A percentile compares a stretch with the other conserved stretches of the same genome.
Conservation (phyloP, 2,113 vertebrate genomes). For the Promerops cafer region DNA sequence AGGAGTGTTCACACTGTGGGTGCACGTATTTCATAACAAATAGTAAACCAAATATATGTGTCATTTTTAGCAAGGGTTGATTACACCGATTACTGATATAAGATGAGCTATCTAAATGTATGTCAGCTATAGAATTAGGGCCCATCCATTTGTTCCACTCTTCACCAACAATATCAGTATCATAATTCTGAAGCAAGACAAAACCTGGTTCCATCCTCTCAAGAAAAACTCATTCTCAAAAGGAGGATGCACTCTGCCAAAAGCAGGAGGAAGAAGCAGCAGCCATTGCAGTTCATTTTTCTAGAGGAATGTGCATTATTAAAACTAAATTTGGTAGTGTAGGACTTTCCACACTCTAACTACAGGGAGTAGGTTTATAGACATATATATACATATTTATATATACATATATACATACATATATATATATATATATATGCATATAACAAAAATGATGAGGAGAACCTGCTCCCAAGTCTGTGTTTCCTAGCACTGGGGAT, state of each 20-base stretch:
- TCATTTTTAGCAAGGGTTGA: background rate
- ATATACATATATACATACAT: background rate
- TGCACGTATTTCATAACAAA: background rate
- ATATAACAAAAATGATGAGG: background rate
- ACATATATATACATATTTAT: background rate
- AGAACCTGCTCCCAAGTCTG: background rate
- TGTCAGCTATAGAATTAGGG: background rate
- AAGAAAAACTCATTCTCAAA: background rate
- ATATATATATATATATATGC: background rate
- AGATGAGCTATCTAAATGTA: background rate
- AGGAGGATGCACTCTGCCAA: background rate
- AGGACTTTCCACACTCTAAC: background rate
- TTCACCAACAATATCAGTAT: background rate
- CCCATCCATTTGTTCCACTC: background rate
- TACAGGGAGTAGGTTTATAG: background rate
- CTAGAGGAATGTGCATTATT: background rate
- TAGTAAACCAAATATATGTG: background rate
- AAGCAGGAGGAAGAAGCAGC: background rate
- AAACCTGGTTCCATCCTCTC: background rate
- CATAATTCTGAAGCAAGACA: background rate
- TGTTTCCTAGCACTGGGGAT: background rate
- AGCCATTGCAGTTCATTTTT: background rate
- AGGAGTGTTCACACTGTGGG: background rate
- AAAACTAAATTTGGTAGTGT: background rate
- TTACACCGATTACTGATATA: background rate